Evolutionary conservation across 2,113 vertebrate genomes (phyloP).

Genomic region (Hiodon alosoides): DNA sequence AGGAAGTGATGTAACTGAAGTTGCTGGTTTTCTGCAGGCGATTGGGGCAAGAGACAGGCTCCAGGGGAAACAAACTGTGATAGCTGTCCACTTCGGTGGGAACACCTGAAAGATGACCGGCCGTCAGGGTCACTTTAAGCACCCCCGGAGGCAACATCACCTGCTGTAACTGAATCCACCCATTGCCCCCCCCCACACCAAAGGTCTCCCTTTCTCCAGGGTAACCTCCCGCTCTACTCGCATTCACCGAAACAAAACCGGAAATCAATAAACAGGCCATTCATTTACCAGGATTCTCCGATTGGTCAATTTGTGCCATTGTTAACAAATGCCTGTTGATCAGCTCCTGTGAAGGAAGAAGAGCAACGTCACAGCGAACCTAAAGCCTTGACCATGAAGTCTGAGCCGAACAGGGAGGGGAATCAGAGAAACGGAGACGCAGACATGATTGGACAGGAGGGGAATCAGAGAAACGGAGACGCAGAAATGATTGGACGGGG

Average conservation of each 20-base stretch:
- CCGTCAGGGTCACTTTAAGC: background rate
- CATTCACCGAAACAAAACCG: background rate
- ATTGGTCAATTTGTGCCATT: slow-evolving; percentile 98
- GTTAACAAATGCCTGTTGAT: slow-evolving; percentile 98
- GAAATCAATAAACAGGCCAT: slow-evolving; percentile 4
- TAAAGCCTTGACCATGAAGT: background rate
- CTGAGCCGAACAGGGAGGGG: background rate
- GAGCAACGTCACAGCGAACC: slow-evolving; percentile 2
- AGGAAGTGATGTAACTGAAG: slow-evolving; percentile 96
- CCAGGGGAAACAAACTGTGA: slow-evolving; percentile 94
- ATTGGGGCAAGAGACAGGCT: slow-evolving; percentile 89
- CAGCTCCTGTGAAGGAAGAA: slow-evolving; percentile 75
- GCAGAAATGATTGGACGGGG: background rate
- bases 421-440: background rate
- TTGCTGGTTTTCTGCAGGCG: slow-evolving; percentile 98
- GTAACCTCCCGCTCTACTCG: too few species aligned
- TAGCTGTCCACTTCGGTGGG: slow-evolving; percentile 97
- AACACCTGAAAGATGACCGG: slow-evolving; percentile 64
- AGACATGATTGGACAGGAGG: background rate
- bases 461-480: background rate
- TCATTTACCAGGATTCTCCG: slow-evolving; percentile 89
- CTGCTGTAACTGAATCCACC: background rate
- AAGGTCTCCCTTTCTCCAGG: too few species aligned
- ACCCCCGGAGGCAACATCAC: background rate
- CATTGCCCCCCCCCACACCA: background rate